Evolutionary conservation across 37 sponge, comb jelly and placozoan genomes (phyloP).

Genomic region (Spongia lamella): DNA sequence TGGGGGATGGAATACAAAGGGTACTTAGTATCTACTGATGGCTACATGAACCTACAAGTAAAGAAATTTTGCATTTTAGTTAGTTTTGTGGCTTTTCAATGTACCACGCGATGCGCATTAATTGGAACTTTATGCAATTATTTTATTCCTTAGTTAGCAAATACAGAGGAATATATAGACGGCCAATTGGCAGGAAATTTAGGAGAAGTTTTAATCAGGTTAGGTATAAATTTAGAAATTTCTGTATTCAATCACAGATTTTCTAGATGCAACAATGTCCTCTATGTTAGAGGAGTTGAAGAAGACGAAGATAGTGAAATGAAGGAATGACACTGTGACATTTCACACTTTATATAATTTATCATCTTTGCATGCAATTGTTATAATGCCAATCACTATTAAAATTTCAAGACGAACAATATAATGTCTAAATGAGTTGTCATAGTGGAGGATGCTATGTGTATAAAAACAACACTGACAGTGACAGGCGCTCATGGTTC

Average conservation of each 20-base stretch:
- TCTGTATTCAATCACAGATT: background rate
- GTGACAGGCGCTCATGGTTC: no score
- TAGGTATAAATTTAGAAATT: background rate
- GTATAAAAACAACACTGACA: no score
- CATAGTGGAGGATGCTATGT: no score
- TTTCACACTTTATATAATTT: background rate
- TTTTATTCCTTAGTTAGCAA: conserved; percentile 76
- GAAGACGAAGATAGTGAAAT: conserved; percentile 95
- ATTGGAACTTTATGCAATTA: background rate
- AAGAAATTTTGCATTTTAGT: background rate
- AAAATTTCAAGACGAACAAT: no score
- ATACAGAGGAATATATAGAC: conserved; percentile 96
- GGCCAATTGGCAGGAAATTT: conserved; percentile 87
- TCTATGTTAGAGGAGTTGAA: conserved; percentile 94
- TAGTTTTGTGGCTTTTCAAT: background rate
- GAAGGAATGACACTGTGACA: conserved; percentile 45
- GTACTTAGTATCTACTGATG: conserved; percentile 92
- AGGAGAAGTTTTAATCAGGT: conserved; percentile 97
- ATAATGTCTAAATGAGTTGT: no score
- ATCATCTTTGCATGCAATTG: no score
- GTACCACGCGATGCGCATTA: background rate
- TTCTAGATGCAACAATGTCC: conserved; percentile 92
- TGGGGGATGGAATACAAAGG: conserved; percentile 99
- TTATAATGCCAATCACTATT: no score
- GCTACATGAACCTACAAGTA: conserved; percentile 95